Percentiles rank a stretch among this genome's conserved stretches.
Conservation (phyloP, 2,888 invertebrate species). For the Meandrusa payeni region DNA sequence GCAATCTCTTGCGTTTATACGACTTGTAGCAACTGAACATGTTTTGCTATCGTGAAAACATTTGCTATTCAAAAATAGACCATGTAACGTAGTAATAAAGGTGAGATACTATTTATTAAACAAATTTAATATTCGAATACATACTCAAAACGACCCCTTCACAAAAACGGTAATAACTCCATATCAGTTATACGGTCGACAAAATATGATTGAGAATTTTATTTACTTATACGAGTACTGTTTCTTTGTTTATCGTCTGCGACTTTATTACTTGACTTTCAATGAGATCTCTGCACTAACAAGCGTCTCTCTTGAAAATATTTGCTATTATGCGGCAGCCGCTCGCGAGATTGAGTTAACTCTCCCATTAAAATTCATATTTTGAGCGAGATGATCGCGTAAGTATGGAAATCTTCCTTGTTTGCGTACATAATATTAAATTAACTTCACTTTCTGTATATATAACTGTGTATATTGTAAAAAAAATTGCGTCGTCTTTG, state of each 20-base stretch:
- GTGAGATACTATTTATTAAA: background rate
- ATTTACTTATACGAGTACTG: constrained; percentile 48
- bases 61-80: constrained; percentile 18
- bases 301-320: constrained; percentile 52
- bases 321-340: constrained; percentile 53
- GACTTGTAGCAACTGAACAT: constrained; percentile 26
- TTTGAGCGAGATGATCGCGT: constrained; percentile 53
- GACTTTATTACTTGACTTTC: constrained; percentile 47
- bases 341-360: constrained; percentile 48
- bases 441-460: constrained; percentile 1
- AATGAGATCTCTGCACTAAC: constrained; percentile 45
- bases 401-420: constrained; percentile 46
- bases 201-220: constrained; percentile 62
- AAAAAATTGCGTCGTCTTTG: too few relatives aligned
- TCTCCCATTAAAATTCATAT: constrained; percentile 53
- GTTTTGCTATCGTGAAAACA: constrained; percentile 19
- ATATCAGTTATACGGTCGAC: constrained; percentile 44
- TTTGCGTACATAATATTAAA: constrained; percentile 18
- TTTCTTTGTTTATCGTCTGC: constrained; percentile 54
- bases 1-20: constrained; percentile 30
- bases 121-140: constrained; percentile 13
- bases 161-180: constrained; percentile 49
- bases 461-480: too few relatives aligned
- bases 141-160: constrained; percentile 36
- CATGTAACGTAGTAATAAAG: constrained; percentile 19